Evolutionary conservation across 2,797 vertebrate genomes (phyloP).

Genomic region (Petrocephalus schoutedeni): DNA sequence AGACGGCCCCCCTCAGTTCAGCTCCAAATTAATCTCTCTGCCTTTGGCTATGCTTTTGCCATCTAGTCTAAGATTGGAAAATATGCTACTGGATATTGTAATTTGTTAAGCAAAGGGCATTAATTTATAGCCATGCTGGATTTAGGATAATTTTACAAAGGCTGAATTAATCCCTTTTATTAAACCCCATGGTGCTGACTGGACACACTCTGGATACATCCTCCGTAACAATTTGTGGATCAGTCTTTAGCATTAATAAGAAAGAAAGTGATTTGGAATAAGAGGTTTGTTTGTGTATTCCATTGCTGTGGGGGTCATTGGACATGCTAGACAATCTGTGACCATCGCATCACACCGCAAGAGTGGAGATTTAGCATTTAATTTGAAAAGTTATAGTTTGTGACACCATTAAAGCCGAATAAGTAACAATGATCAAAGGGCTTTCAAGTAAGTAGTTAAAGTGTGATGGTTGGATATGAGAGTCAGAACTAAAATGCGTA

Average conservation of each 20-base stretch:
- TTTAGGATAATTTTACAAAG: constrained; percentile 22
- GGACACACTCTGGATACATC: background rate
- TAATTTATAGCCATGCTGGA: constrained; percentile 21
- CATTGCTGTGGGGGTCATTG: background rate
- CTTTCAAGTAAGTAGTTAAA: background rate
- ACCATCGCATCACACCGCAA: background rate
- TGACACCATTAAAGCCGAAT: background rate
- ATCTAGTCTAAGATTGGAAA: background rate
- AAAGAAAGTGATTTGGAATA: background rate
- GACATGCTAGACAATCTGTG: background rate
- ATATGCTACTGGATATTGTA: background rate
- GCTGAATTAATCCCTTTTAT: constrained; percentile 21
- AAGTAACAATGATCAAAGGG: background rate
- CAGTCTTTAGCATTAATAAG: background rate
- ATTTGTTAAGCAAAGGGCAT: constrained; percentile 17
- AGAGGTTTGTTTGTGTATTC: background rate
- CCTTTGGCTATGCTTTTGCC: background rate
- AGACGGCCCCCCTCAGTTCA: background rate
- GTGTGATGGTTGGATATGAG: background rate
- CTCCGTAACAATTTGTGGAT: background rate
- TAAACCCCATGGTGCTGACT: constrained; percentile 9
- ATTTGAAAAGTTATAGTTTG: constrained; percentile 13
- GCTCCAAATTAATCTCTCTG: constrained; percentile 7
- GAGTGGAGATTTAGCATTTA: background rate
- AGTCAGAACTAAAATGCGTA: background rate